Evolutionary conservation across 2,113 vertebrate genomes (phyloP).

Genomic region (Melanocharis versteri): DNA sequence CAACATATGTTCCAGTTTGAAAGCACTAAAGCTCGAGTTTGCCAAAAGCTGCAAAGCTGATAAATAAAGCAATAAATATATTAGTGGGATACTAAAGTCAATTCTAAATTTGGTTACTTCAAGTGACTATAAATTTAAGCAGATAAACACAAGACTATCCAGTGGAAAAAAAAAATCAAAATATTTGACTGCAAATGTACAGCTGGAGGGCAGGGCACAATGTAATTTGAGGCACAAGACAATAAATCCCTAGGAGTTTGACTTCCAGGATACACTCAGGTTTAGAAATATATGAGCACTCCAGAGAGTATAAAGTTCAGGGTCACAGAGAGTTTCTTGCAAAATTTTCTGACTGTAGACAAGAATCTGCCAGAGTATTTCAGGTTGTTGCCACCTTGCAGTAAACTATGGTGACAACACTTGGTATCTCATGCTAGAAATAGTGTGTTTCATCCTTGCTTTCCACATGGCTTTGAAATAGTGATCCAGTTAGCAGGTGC

Average conservation of each 20-base stretch:
- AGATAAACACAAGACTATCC: constrained; percentile 25
- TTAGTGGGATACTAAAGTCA: neutral
- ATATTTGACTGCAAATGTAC: constrained; percentile 8
- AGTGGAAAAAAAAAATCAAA: constrained; percentile 34
- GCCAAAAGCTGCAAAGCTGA: neutral
- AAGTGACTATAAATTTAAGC: constrained; percentile 37
- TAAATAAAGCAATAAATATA: constrained; percentile 8
- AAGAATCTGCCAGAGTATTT: neutral
- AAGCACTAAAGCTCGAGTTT: neutral
- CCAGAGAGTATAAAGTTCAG: constrained; percentile 19
- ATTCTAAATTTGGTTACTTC: neutral
- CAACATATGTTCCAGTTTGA: neutral
- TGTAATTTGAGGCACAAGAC: constrained; percentile 20
- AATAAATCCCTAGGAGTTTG: constrained; percentile 36
- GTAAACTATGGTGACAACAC: neutral
- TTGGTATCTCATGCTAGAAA: neutral
- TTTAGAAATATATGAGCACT: neutral
- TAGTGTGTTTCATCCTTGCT: neutral
- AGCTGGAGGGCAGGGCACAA: constrained; percentile 36
- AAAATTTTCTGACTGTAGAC: neutral
- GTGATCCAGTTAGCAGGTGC: neutral
- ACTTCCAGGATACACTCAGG: constrained; percentile 16
- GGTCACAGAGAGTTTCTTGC: constrained; percentile 20
- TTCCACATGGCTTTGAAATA: neutral
- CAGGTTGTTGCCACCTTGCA: neutral